Evolutionary conservation across 2,797 vertebrate genomes (phyloP), one percentile per base, ranked within the genome.

Genomic region (Caiman crocodilus): DNA sequence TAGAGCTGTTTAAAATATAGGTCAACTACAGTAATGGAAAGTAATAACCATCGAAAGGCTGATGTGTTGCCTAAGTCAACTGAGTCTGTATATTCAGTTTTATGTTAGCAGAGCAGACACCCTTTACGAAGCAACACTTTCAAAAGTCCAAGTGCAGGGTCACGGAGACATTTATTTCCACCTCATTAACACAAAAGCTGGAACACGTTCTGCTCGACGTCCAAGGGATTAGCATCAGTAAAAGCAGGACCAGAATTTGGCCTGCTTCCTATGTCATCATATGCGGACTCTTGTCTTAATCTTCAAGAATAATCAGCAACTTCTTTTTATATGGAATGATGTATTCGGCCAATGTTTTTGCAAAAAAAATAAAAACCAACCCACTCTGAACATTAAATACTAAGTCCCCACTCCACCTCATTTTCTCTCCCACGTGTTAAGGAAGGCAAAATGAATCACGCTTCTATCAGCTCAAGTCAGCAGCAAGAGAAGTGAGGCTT

Each of bases 381-480:
- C 10, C 0, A 9, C 30, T 5, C n/a, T 1, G 6, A 2, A 32
- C 67, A 65, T 8, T 4, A 25, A n/a, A 2, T 63, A 32, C 9
- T 30, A 10, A 28, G 25, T 12, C 63, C 60, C 50, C 35, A 20
- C 35, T 26, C 73, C 56, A 25, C 26, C 80, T 85, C 57, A 13
- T 35, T 16, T n/a, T 76, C 8, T 23, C 8, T 78, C 35, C 57
- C 5, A 3, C 11, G 50, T 42, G 2, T 55, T 5, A 7, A 2
- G 20, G 64, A 83, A 58, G n/a, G 61, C 55, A 20, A 26, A 67
- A 6, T 11, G 63, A 57, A 8, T 61, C 71, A 13, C 10, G 4
- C 2, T 10, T 60, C 14, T 26, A 16, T 5, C 6, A 0, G 3
- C 73, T 74, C 57, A 10, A 71, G 59, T 3, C 0, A 0, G 12